phyloP scores from a whole-genome alignment of 1,140 invertebrate genomes.

The Sipha flava region DNA sequence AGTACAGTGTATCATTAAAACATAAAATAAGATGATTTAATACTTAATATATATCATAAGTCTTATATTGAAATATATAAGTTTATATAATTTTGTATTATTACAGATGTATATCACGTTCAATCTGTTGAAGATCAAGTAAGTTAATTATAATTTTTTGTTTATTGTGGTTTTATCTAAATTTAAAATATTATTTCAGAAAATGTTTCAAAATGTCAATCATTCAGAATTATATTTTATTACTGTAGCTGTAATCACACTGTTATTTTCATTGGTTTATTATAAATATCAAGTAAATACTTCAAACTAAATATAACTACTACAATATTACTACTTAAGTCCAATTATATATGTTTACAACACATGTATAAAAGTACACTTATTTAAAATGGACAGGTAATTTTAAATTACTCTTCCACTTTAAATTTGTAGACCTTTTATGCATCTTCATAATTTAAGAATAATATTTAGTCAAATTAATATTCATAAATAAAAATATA shows the following conservation, averaged over 20 bases:
- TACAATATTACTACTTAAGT: no score
- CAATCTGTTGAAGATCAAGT: not conserved
- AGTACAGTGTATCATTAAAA: no score
- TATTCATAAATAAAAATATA: no score
- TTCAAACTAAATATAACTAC: not conserved
- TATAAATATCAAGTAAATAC: conserved; percentile 25
- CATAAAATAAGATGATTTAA: no score
- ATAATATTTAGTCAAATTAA: no score
- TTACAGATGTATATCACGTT: not conserved
- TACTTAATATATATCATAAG: no score
- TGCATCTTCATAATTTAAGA: no score
- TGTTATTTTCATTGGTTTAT: conserved; percentile 14
- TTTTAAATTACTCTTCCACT: not conserved
- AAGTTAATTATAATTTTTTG: not conserved
- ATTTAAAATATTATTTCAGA: not conserved
- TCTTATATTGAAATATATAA: no score
- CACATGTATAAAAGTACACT: not conserved
- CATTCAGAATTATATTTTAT: conserved; percentile 12
- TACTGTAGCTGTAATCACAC: not conserved
- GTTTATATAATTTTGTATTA: not conserved
- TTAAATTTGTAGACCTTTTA: not conserved
- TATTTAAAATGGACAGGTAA: not conserved
- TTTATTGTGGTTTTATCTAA: not conserved
- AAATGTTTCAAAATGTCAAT: not conserved
- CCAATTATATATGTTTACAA: no score